A percentile compares a stretch with the other conserved stretches of the same genome.
phyloP scores from a whole-genome alignment of 2,797 vertebrate species.

The Hafferia zeledoni region DNA sequence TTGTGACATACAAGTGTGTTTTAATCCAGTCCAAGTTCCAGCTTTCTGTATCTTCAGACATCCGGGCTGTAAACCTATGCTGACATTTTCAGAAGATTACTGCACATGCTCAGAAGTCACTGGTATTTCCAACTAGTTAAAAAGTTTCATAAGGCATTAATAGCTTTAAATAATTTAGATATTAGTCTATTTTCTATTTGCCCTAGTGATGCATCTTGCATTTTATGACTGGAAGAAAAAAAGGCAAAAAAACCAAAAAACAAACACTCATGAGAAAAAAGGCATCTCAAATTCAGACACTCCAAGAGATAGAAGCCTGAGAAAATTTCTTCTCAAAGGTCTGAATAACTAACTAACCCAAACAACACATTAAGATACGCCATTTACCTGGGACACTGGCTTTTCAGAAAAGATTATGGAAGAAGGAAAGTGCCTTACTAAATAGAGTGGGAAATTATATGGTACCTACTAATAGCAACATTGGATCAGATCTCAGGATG shows the following conservation, averaged over 20 bases:
- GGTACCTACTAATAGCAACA: background rate
- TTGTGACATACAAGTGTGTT: background rate
- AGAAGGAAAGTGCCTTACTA: background rate
- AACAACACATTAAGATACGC: background rate
- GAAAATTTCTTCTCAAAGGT: background rate
- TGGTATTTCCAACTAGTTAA: background rate
- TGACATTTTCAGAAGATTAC: background rate
- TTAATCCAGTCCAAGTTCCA: background rate
- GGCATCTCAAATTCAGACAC: background rate
- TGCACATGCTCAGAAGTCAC: background rate
- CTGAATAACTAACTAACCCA: background rate
- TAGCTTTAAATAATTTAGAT: background rate
- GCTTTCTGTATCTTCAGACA: background rate
- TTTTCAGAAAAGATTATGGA: background rate
- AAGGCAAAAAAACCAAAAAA: background rate
- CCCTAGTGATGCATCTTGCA: background rate
- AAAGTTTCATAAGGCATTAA: background rate
- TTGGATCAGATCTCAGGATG: slow-evolving; percentile 11
- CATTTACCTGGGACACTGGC: background rate
- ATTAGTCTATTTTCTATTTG: background rate
- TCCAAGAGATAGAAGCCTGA: background rate
- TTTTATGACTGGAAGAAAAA: background rate
- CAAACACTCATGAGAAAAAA: background rate
- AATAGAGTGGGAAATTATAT: slow-evolving; percentile 12
- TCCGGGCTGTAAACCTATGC: background rate